These are phyloP conservation scores for Drosophila pachea DNA, from an alignment of 1,140 invertebrate species.

Conservation along the genomic window DNA sequence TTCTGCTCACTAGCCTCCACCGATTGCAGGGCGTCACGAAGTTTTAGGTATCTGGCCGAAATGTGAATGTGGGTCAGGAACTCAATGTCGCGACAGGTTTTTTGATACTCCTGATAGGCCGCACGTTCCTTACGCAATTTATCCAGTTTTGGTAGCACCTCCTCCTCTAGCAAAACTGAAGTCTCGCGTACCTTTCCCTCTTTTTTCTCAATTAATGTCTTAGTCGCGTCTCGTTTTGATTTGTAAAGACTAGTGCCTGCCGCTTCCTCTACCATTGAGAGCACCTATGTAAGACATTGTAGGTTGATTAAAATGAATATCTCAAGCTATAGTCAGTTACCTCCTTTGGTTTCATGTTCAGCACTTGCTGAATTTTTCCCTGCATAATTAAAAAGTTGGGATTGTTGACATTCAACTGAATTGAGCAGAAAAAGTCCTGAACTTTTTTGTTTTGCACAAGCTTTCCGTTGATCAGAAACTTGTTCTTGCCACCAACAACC, in stretches of 20 bases:
- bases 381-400: slow-evolving; percentile 99
- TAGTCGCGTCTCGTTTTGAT: slow-evolving; percentile 92
- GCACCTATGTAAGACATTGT: slow-evolving; percentile 82
- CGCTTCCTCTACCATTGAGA: slow-evolving; percentile 99
- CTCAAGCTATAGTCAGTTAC: slow-evolving; percentile 79
- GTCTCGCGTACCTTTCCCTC: slow-evolving; percentile 94
- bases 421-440: slow-evolving; percentile 96
- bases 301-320: not conserved
- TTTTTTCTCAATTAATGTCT: slow-evolving; percentile 96
- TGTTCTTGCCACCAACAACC: slow-evolving; percentile 90
- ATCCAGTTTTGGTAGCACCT: slow-evolving; percentile 91
- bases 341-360: slow-evolving; percentile 99
- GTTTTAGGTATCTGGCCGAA: slow-evolving; percentile 66
- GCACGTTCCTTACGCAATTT: slow-evolving; percentile 92
- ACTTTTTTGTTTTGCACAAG: slow-evolving; percentile 94
- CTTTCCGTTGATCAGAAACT: slow-evolving; percentile 97
- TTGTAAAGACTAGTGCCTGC: slow-evolving; percentile 99
- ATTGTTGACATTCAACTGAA: slow-evolving; percentile 99
- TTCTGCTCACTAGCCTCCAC: slow-evolving; percentile 61
- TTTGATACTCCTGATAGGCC: slow-evolving; percentile 93
- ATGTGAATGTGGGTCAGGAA: slow-evolving; percentile 84
- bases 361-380: slow-evolving; percentile 98
- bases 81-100: slow-evolving; percentile 91
- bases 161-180: slow-evolving; percentile 89
- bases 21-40: slow-evolving; percentile 48